phyloP scores from a whole-genome alignment of 2,113 vertebrate genomes.

The Falcunculus frontatus region DNA sequence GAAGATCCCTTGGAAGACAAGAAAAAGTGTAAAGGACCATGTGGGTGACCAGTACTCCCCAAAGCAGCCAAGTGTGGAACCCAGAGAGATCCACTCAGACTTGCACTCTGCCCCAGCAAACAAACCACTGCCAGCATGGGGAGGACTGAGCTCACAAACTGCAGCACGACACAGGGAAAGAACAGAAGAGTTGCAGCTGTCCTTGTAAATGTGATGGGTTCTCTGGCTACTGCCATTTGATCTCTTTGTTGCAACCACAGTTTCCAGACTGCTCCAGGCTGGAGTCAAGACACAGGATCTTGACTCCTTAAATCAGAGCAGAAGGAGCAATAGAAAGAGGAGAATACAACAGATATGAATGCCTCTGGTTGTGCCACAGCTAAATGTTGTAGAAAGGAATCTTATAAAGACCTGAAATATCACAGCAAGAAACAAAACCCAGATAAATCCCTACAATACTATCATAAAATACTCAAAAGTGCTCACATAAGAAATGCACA shows the following conservation, averaged over 20 bases:
- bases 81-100: background rate
- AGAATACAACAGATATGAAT: background rate
- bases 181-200: background rate
- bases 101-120: background rate
- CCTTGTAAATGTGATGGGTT: background rate
- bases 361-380: background rate
- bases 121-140: background rate
- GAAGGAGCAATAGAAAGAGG: background rate
- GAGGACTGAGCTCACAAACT: background rate
- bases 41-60: background rate
- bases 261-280: background rate
- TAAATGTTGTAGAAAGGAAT: background rate
- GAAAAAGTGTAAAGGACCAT: background rate
- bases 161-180: accelerated
- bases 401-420: background rate
- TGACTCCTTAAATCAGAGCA: background rate
- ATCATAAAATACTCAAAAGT: background rate
- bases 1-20: background rate
- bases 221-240: background rate
- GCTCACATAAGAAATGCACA: background rate
- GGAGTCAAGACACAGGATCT: background rate
- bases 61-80: background rate
- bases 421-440: background rate
- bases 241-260: background rate
- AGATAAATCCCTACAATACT: background rate